A percentile compares a stretch with the other conserved stretches of the same genome.
Conservation (phyloP, 1,140 invertebrate genomes). For the Anastrepha obliqua region DNA sequence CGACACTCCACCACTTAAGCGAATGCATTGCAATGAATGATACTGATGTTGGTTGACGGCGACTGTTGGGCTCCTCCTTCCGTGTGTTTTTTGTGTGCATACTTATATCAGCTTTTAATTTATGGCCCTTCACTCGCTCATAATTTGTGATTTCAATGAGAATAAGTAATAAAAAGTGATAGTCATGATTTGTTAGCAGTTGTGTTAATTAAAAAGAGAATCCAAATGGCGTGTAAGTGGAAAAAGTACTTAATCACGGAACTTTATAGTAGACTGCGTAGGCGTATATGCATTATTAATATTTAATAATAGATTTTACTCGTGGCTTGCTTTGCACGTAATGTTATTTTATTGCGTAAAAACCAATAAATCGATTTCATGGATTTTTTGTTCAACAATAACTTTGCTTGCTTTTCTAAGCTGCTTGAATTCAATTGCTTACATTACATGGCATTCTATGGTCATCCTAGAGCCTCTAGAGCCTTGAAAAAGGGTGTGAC, state of each 20-base stretch:
- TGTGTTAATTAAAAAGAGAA: constrained; percentile 26
- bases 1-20: neutral
- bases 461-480: too few relatives aligned
- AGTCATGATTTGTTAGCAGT: neutral
- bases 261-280: neutral
- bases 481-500: too few relatives aligned
- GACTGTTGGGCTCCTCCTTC: neutral
- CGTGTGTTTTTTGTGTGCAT: neutral
- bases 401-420: too few relatives aligned
- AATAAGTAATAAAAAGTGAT: neutral
- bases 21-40: neutral
- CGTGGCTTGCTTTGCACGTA: too few relatives aligned
- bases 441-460: too few relatives aligned
- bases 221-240: neutral
- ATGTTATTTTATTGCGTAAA: too few relatives aligned
- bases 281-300: neutral
- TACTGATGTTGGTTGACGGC: neutral
- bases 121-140: neutral
- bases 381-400: too few relatives aligned
- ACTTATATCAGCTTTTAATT: neutral
- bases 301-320: too few relatives aligned
- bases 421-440: too few relatives aligned
- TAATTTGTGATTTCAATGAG: neutral
- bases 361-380: too few relatives aligned
- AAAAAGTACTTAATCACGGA: neutral